Evolutionary conservation across 1,140 invertebrate genomes (phyloP), one percentile per base, ranked within the genome.

Genomic region (Drosophila santomea): DNA sequence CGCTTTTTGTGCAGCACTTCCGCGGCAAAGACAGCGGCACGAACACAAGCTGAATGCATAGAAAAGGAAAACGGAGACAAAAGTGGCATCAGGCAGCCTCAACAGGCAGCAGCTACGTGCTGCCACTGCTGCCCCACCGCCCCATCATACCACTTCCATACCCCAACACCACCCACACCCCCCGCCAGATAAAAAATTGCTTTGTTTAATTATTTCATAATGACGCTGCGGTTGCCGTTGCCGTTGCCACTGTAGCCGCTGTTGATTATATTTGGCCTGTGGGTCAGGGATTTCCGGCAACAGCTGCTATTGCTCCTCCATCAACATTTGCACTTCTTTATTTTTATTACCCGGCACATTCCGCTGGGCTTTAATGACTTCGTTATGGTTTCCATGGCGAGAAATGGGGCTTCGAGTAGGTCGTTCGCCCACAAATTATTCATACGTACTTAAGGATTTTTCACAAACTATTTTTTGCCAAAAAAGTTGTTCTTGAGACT

Each of bases 161-260:
- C 17, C 17, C 17, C 17, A 17, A 17, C 17, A 14, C 38, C 3
- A 4, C 38, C 1, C 32, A 23, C 50, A 14, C 54, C 55, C 54
- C 43, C 50, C 44, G 47, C 71, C 55, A 88, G 74, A 88, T 88
- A 86, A 88, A 86, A 86, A 86, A 86, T 82, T 86, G 75, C 83
- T 86, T 86, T 86, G 83, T 86, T 88, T 82, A 86, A 86, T 86
- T 88, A 86, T 88, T 88, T 86, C 83, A 86, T 88, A 86, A 86
- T 86, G 83, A 86, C 83, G 80, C 78, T 88, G 85, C 84, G 75
- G 77, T 69, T 69, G 74, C 64, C 59, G 77, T 69, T 69, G 74
- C 64, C 59, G 77, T 69, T 69, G 74, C 64, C 59, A 57, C 64
- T 69, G 61, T 54, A 41, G 35, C 61, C 58, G 68, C 56, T 59